phyloP scores from a whole-genome alignment of 2,797 vertebrate genomes.

The Rhinichthys osculus region DNA sequence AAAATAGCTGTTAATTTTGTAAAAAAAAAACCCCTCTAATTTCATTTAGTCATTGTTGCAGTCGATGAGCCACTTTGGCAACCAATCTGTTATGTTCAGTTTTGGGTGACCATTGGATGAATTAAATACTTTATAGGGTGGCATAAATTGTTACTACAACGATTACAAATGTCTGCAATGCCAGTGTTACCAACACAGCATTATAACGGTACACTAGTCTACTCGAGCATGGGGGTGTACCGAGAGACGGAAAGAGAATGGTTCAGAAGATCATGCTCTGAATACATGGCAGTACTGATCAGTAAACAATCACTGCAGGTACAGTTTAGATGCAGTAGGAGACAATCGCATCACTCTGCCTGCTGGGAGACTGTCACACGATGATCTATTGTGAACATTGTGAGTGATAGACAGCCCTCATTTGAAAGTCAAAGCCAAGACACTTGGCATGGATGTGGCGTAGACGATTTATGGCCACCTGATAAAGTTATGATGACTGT shows the following conservation, averaged over 20 bases:
- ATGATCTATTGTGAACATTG: constrained; percentile 73
- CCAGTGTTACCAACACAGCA: background rate
- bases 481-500: constrained; percentile 71
- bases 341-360: constrained; percentile 17
- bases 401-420: constrained; percentile 73
- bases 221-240: constrained; percentile 2
- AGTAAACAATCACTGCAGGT: constrained; percentile 50
- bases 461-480: constrained; percentile 68
- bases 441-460: constrained; percentile 64
- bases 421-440: constrained; percentile 79
- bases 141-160: background rate
- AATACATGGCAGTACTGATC: constrained; percentile 5
- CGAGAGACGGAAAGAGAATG: background rate
- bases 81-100: background rate
- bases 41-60: background rate
- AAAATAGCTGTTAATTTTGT: too few species aligned
- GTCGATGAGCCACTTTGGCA: background rate
- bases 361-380: constrained; percentile 68
- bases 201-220: background rate
- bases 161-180: background rate
- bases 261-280: constrained; percentile 8
- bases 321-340: constrained; percentile 11
- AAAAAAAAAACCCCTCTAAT: background rate
- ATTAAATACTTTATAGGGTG: background rate
- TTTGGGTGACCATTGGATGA: background rate